Evolutionary conservation across 1,140 invertebrate species (phyloP), one percentile per base, ranked within the genome.

Genomic region (Marisa cornuarietis): DNA sequence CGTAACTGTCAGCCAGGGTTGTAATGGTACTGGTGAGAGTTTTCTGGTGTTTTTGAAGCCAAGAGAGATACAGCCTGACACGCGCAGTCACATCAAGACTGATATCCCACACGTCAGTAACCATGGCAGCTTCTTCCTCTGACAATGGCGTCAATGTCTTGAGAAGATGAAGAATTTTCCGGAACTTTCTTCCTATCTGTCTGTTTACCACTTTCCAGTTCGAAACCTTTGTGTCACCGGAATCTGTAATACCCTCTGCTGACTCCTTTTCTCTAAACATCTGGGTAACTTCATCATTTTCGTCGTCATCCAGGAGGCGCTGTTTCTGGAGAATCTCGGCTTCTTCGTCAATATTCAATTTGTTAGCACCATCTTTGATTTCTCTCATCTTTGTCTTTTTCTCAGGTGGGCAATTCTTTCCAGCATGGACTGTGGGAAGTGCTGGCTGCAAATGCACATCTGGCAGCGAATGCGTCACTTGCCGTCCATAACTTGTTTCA

Each of bases 61-160:
- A 82, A 22, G 61, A 58, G 20, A 52, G 74, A 49, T 82, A 82
- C 68, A 82, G 65, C 14, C 26, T 22, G 42, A 63, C 71, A 14
- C 81, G 58, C 61, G 71, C 42, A 4, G n/a, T n/a, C 11, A 72
- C 10, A 5, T 51, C 24, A 10, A 82, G 54, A 8, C n/a, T 8
- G 4, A 52, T 13, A 14, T 54, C 22, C 71, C 71, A 73, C 18
- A 73, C 1, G 71, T 73, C 49, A 18, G n/a, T n/a, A 14, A 73
- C 13, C 18, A 6, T 18, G 14, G 49, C 49, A n/a, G 51, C 42
- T 66, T 77, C 76, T 1, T 13, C 20, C 14, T 62, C 42, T 20
- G 22, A 42, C 66, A 68, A 52, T 0, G 66, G 76, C 52, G 63
- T 66, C 31, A 49, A 13, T 16, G 26, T 68, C 62, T 62, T 42